Percentiles rank a stretch among this genome's conserved stretches.
Evolutionary conservation across 2,888 invertebrate genomes (phyloP).

Genomic region (Embidobia sp.): DNA sequence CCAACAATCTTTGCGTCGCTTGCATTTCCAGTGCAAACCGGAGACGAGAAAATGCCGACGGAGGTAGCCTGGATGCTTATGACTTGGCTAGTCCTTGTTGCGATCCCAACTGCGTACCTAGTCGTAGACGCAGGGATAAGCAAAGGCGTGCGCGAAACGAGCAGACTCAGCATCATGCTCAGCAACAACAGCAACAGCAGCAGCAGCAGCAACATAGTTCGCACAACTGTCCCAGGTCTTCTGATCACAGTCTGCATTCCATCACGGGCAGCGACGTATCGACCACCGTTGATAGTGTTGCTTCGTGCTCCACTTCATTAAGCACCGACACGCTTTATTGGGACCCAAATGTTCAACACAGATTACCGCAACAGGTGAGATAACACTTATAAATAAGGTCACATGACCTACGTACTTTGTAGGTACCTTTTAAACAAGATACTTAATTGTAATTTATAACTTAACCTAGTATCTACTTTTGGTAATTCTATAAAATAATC

Average conservation of each 20-base stretch:
- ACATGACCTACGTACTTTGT: too few species aligned
- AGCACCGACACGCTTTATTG: conserved; percentile 94
- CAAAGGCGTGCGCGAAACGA: conserved; percentile 81
- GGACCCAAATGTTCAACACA: conserved; percentile 84
- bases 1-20: conserved; percentile 76
- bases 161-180: conserved; percentile 74
- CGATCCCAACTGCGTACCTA: conserved; percentile 92
- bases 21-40: conserved; percentile 78
- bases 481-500: too few species aligned
- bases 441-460: too few species aligned
- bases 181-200: conserved; percentile 66
- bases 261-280: conserved; percentile 90
- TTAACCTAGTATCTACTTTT: too few species aligned
- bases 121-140: conserved; percentile 83
- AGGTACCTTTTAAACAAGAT: too few species aligned
- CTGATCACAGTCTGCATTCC: conserved; percentile 87
- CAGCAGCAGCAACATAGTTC: conserved; percentile 64
- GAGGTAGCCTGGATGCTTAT: conserved; percentile 91
- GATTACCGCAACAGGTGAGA: conserved; percentile 71
- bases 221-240: conserved; percentile 76
- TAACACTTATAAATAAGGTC: background rate
- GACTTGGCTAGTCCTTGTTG: conserved; percentile 93
- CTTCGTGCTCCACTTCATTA: conserved; percentile 91
- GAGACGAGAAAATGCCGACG: conserved; percentile 82
- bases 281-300: conserved; percentile 86